Percentiles rank a stretch among this genome's conserved stretches.
These are phyloP conservation scores for Ciconia nigra DNA, from an alignment of 2,797 vertebrate species.

Conservation along the genomic window DNA sequence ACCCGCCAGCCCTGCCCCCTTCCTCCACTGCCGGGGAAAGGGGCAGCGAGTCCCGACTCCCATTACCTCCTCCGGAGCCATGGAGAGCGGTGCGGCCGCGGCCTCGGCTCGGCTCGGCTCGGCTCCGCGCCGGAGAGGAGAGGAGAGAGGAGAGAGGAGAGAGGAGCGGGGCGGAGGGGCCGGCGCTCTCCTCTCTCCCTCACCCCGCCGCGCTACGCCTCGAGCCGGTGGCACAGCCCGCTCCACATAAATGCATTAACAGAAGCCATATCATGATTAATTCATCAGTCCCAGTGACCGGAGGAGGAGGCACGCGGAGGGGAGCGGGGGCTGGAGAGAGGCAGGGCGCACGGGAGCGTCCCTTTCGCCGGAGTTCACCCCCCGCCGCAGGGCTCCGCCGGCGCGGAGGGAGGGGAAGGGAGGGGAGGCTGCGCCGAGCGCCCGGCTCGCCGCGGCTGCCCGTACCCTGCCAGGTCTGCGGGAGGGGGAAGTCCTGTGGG, in stretches of 20 bases:
- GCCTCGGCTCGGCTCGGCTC: not conserved
- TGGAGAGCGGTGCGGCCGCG: not conserved
- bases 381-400: not conserved
- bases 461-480: not conserved
- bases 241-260: conserved; percentile 54
- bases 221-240: conserved; percentile 38
- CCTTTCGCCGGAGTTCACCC: not conserved
- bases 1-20: not conserved
- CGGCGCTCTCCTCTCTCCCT: conserved; percentile 27
- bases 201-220: not conserved
- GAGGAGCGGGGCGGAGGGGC: conserved; percentile 14
- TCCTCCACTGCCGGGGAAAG: not conserved
- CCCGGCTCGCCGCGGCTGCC: not conserved
- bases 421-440: not conserved
- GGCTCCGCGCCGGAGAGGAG: not conserved
- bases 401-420: not conserved
- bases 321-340: not conserved
- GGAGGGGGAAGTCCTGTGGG: not conserved
- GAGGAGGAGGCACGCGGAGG: not conserved
- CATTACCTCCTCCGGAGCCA: conserved; percentile 63
- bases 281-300: conserved; percentile 71
- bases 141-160: not conserved
- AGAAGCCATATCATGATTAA: conserved; percentile 80
- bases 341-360: not conserved
- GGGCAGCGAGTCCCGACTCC: not conserved